These are phyloP conservation scores for Drosophila hamatofila DNA, from an alignment of 2,888 invertebrate species.

Conservation along the genomic window DNA sequence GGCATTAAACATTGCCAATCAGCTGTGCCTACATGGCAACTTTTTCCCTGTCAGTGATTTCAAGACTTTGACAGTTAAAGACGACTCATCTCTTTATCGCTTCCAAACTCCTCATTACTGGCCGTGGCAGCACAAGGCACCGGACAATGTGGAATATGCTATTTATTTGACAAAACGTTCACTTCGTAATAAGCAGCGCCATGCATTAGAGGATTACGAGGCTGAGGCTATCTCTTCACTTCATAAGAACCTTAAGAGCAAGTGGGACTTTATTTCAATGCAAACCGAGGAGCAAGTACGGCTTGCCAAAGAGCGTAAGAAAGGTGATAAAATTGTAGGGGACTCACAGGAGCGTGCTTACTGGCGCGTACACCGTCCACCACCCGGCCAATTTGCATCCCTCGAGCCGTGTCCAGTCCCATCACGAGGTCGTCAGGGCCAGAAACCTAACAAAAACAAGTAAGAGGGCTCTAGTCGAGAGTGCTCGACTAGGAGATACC, in stretches of 20 bases:
- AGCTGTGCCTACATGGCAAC: slow-evolving; percentile 98
- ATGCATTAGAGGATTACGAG: slow-evolving; percentile 98
- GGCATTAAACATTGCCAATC: slow-evolving; percentile 97
- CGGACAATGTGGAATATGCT: slow-evolving; percentile 98
- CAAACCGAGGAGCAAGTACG: slow-evolving; percentile 99
- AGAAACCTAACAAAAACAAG: slow-evolving; percentile 89
- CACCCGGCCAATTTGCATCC: slow-evolving; percentile 93
- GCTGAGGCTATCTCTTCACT: slow-evolving; percentile 95
- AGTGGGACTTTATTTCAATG: slow-evolving; percentile 98
- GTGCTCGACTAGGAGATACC: too few species aligned
- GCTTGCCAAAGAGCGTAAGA: slow-evolving; percentile 96
- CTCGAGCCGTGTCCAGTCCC: slow-evolving; percentile 95
- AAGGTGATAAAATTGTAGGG: slow-evolving; percentile 97
- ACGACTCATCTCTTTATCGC: slow-evolving; percentile 98
- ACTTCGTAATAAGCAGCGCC: slow-evolving; percentile 97
- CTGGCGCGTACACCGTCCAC: slow-evolving; percentile 98
- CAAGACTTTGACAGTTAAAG: slow-evolving; percentile 96
- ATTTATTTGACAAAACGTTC: slow-evolving; percentile 98
- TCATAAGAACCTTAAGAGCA: slow-evolving; percentile 96
- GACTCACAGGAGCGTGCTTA: slow-evolving; percentile 99
- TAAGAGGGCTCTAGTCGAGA: too few species aligned
- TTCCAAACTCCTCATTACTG: slow-evolving; percentile 99
- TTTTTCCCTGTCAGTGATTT: slow-evolving; percentile 99
- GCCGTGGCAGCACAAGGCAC: slow-evolving; percentile 96
- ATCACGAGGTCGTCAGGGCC: slow-evolving; percentile 89